A percentile compares a stretch with the other conserved stretches of the same genome.
Conservation (phyloP, 2,797 vertebrate genomes). For the Rhinoraja longicauda region DNA sequence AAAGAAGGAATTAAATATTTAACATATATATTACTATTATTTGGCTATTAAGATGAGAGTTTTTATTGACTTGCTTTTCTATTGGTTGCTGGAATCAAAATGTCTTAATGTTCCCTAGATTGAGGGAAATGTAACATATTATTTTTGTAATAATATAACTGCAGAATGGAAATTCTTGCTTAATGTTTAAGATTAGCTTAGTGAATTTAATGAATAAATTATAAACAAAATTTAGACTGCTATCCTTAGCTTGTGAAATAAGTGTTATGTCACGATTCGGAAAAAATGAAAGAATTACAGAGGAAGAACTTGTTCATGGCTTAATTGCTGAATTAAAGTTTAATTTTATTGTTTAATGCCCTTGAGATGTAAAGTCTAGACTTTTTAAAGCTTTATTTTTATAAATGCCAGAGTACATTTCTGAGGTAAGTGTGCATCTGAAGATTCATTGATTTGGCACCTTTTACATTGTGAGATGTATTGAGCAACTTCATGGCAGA, state of each 20-base stretch:
- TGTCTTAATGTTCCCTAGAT: no score
- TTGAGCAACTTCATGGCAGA: neutral
- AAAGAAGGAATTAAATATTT: neutral
- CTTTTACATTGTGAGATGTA: neutral
- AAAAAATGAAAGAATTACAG: neutral
- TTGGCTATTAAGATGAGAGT: no score
- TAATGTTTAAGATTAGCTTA: no score
- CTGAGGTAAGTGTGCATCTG: neutral
- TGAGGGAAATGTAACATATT: no score
- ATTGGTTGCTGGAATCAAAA: no score
- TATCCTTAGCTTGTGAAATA: neutral
- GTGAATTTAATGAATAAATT: no score
- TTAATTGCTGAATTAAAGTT: neutral
- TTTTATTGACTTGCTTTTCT: no score
- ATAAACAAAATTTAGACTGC: neutral
- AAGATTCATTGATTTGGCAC: neutral
- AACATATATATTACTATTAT: no score
- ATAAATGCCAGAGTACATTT: neutral
- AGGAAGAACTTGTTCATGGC: neutral
- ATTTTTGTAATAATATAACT: no score
- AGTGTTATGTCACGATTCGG: neutral
- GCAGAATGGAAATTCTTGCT: no score
- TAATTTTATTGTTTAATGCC: neutral
- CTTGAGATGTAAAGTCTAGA: neutral
- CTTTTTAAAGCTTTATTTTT: neutral